Evolutionary conservation across 1,140 invertebrate genomes (phyloP).

Genomic region (Leptopilina boulardi): DNA sequence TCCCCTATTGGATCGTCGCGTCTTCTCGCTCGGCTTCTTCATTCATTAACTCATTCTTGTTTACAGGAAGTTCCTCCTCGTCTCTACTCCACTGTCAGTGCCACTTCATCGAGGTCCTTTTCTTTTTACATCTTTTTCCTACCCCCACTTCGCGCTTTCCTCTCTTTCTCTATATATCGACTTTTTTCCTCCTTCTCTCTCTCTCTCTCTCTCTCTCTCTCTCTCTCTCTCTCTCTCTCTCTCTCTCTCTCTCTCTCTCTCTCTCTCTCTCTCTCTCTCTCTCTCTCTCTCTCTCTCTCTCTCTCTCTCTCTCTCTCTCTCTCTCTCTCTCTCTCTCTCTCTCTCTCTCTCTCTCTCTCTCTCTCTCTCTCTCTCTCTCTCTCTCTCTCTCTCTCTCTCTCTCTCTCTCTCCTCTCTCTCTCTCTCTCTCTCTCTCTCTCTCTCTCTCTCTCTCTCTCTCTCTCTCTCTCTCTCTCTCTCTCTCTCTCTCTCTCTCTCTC

Average conservation of each 20-base stretch:
- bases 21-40: slow-evolving; percentile 54
- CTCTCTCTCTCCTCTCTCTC: slow-evolving; percentile 33
- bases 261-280: slow-evolving; percentile 34
- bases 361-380: slow-evolving; percentile 45
- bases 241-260: slow-evolving; percentile 38
- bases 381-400: slow-evolving; percentile 38
- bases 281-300: slow-evolving; percentile 21
- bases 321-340: slow-evolving; percentile 36
- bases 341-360: neutral
- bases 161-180: neutral
- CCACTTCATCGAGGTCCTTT: slow-evolving; percentile 45
- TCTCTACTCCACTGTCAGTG: slow-evolving; percentile 50
- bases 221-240: slow-evolving; percentile 45
- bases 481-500: slow-evolving; percentile 38
- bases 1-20: slow-evolving; percentile 50
- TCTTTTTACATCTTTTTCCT: slow-evolving; percentile 46
- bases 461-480: slow-evolving; percentile 30
- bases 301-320: slow-evolving; percentile 48
- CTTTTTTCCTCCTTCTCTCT: slow-evolving; percentile 47
- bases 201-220: slow-evolving; percentile 44
- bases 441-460: slow-evolving; percentile 27
- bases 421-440: slow-evolving; percentile 48
- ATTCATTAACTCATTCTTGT: slow-evolving; percentile 68
- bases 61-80: slow-evolving; percentile 64
- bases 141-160: slow-evolving; percentile 37